Evolutionary conservation across 2,888 invertebrate genomes (phyloP).

Genomic region (Tipula helvola): DNA sequence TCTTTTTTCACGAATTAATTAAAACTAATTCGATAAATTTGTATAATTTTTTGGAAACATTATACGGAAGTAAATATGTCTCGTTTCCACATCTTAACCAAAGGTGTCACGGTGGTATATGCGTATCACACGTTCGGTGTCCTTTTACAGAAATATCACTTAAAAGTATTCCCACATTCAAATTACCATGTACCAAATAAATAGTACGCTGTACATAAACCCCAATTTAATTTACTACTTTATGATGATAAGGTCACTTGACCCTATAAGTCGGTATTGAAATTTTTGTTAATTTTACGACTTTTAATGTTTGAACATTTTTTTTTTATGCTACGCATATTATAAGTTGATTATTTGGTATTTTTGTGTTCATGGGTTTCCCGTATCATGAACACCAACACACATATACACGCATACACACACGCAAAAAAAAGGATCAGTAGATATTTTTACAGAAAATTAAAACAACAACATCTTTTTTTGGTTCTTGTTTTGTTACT

Average conservation of each 20-base stretch:
- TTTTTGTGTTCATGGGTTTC: neutral
- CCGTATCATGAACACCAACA: neutral
- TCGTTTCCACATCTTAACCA: too few species aligned
- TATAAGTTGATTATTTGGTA: neutral
- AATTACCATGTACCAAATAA: neutral
- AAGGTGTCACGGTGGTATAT: too few species aligned
- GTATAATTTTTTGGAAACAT: too few species aligned
- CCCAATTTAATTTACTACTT: neutral
- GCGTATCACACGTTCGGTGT: too few species aligned
- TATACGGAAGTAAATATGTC: too few species aligned
- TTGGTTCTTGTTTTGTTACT: neutral
- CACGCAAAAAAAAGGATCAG: neutral
- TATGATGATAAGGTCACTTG: conserved; percentile 4
- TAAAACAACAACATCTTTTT: neutral
- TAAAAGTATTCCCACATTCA: neutral
- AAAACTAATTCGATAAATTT: too few species aligned
- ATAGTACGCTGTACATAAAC: neutral
- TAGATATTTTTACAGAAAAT: neutral
- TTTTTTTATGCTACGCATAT: neutral
- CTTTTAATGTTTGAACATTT: neutral
- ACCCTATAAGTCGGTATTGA: neutral
- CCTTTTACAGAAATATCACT: too few species aligned
- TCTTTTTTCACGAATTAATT: too few species aligned
- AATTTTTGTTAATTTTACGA: neutral
- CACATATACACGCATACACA: neutral